These are phyloP conservation scores for Oxygymnocypris stewartii DNA, from an alignment of 2,113 vertebrate species.

Conservation along the genomic window DNA sequence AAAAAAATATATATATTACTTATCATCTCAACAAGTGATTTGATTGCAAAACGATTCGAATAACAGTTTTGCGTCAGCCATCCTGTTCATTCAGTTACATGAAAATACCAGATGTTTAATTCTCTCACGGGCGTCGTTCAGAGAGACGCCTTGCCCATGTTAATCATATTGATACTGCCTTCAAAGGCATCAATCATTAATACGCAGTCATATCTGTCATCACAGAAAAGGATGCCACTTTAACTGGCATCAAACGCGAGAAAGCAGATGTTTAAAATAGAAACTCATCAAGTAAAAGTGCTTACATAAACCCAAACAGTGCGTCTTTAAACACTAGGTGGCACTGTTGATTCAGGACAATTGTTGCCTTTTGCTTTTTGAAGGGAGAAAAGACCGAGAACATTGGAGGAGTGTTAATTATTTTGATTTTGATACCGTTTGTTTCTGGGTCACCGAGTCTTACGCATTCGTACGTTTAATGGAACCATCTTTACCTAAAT, in stretches of 20 bases:
- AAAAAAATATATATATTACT: neutral
- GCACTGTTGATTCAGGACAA: slow-evolving; percentile 64
- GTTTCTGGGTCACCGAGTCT: slow-evolving; percentile 63
- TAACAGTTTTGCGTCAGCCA: neutral
- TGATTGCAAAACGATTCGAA: slow-evolving; percentile 8
- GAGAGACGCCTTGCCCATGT: slow-evolving; percentile 53
- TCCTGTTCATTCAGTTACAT: slow-evolving; percentile 20
- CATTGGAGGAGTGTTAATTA: slow-evolving; percentile 65
- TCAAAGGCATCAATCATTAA: slow-evolving; percentile 66
- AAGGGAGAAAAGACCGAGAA: slow-evolving; percentile 49
- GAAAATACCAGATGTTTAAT: slow-evolving; percentile 19
- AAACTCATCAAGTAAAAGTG: slow-evolving; percentile 56
- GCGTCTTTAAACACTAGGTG: slow-evolving; percentile 58
- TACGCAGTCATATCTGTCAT: slow-evolving; percentile 61
- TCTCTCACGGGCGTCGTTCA: slow-evolving; percentile 43
- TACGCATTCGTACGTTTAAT: slow-evolving; percentile 39
- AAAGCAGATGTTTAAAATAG: slow-evolving; percentile 68
- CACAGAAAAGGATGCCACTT: slow-evolving; percentile 60
- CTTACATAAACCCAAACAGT: neutral
- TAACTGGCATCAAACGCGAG: slow-evolving; percentile 55
- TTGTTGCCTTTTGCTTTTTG: neutral
- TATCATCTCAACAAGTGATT: neutral
- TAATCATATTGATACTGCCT: slow-evolving; percentile 63
- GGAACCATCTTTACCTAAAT: slow-evolving; percentile 50
- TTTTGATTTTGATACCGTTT: slow-evolving; percentile 58